Evolutionary conservation across 2,888 invertebrate genomes (phyloP).

Genomic region (Dasysyrphus albostriatus): DNA sequence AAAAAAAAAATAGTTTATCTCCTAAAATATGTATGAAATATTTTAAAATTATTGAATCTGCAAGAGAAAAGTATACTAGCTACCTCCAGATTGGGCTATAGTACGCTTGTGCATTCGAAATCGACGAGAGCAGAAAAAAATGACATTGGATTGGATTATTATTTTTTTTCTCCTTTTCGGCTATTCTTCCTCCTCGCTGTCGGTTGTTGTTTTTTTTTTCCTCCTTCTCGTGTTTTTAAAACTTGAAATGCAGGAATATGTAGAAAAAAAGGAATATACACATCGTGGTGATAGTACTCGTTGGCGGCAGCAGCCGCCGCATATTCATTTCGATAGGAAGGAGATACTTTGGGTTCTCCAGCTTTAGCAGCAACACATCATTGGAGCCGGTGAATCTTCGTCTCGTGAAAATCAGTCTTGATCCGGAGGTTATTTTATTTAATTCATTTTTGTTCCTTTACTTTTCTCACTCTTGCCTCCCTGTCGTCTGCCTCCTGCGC

Average conservation of each 20-base stretch:
- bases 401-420: slow-evolving; percentile 75
- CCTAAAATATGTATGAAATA: slow-evolving; percentile 10
- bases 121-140: slow-evolving; percentile 73
- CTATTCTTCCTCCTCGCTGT: slow-evolving; percentile 53
- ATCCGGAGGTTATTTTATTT: slow-evolving; percentile 70
- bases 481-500: slow-evolving; percentile 27
- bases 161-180: slow-evolving; percentile 37
- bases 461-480: slow-evolving; percentile 15
- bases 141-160: slow-evolving; percentile 70
- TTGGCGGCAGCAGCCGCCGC: slow-evolving; percentile 48
- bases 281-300: slow-evolving; percentile 57
- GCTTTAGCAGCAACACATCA: slow-evolving; percentile 41
- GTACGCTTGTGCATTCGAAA: slow-evolving; percentile 74
- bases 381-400: slow-evolving; percentile 73
- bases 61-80: slow-evolving; percentile 63
- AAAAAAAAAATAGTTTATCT: slow-evolving; percentile 20
- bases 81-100: slow-evolving; percentile 49
- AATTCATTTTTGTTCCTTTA: slow-evolving; percentile 58
- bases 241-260: slow-evolving; percentile 75
- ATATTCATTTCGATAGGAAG: slow-evolving; percentile 66
- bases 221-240: slow-evolving; percentile 66
- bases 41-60: slow-evolving; percentile 47
- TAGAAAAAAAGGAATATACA: slow-evolving; percentile 55
- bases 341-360: slow-evolving; percentile 52
- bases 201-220: slow-evolving; percentile 49